Conservation (phyloP, 2,113 vertebrate species). For the Eublepharis macularius region DNA sequence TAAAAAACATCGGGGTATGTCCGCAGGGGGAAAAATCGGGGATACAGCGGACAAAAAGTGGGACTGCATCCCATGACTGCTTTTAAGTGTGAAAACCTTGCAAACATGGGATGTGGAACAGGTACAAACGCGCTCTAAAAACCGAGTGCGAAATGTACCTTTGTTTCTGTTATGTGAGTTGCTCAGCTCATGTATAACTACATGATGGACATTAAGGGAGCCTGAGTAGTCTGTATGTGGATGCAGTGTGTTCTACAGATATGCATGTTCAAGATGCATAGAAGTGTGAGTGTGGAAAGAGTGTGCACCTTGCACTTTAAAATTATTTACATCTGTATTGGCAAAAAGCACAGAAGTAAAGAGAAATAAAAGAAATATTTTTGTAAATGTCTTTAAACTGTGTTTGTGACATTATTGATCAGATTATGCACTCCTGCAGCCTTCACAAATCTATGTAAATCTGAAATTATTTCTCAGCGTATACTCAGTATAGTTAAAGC, state of each 20-base stretch:
- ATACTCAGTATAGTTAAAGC: not conserved
- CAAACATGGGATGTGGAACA: no score
- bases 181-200: not conserved
- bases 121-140: no score
- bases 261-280: not conserved
- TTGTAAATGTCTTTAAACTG: not conserved
- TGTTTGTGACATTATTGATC: not conserved
- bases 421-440: not conserved
- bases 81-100: no score
- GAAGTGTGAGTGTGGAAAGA: not conserved
- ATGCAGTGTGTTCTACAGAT: not conserved
- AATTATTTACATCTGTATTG: not conserved
- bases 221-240: not conserved
- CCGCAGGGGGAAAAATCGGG: no score
- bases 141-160: no score
- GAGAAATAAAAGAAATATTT: not conserved
- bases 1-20: no score
- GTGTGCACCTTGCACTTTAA: not conserved
- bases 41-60: no score
- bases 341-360: not conserved
- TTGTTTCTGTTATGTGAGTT: not conserved
- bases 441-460: slow-evolving; percentile 2
- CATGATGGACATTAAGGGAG: not conserved
- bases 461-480: not conserved
- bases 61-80: no score